Percentiles rank a stretch among this genome's conserved stretches.
Evolutionary conservation across 1,140 invertebrate species (phyloP).

Genomic region (Diorhabda carinulata): DNA sequence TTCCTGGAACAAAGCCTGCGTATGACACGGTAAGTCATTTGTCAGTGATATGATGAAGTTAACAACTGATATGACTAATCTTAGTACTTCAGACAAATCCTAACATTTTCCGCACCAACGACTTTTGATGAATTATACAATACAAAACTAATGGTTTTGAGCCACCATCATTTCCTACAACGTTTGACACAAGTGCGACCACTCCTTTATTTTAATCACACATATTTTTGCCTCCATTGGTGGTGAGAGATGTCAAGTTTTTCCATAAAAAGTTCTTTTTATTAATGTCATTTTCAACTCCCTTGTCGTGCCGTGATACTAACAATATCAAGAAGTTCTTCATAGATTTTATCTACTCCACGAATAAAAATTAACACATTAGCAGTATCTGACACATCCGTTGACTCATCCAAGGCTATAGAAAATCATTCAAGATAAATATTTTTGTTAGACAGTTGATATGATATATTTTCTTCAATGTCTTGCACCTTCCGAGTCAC

Average conservation of each 20-base stretch:
- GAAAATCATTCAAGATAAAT: slow-evolving; percentile 31
- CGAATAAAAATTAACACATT: slow-evolving; percentile 37
- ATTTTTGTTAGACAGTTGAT: slow-evolving; percentile 23
- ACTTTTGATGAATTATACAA: no score
- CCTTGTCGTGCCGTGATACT: neutral
- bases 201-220: no score
- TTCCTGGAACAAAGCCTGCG: no score
- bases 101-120: no score
- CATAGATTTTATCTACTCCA: slow-evolving; percentile 38
- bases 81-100: no score
- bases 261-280: slow-evolving; percentile 30
- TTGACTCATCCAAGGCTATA: slow-evolving; percentile 40
- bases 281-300: slow-evolving; percentile 38
- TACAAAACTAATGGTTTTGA: no score
- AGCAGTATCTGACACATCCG: slow-evolving; percentile 39
- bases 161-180: no score
- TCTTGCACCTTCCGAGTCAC: slow-evolving; percentile 32
- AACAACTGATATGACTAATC: no score
- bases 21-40: no score
- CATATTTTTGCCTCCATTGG: neutral
- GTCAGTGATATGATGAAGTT: no score
- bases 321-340: slow-evolving; percentile 35
- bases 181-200: no score
- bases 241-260: slow-evolving; percentile 33
- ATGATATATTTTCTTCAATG: slow-evolving; percentile 34